A percentile compares a stretch with the other conserved stretches of the same genome.
These are phyloP conservation scores for Gnathonemus echidnorhynchus DNA, from an alignment of 2,113 vertebrate genomes.

Conservation along the genomic window DNA sequence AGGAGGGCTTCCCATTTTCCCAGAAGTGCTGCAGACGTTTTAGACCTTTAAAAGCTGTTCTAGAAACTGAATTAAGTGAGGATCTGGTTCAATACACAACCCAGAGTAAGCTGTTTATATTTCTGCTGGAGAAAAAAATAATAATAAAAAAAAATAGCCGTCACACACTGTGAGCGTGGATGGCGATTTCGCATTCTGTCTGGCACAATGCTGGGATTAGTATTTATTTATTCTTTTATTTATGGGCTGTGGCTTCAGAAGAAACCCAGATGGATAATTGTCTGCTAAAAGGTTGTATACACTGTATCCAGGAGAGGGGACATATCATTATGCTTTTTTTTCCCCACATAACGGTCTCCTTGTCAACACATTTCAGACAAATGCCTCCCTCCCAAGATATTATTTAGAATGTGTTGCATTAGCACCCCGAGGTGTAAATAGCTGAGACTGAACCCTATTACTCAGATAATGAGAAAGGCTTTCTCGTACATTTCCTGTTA, in stretches of 20 bases:
- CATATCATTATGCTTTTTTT: constrained; percentile 1
- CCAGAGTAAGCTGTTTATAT: constrained; percentile 1
- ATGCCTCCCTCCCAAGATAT: constrained; percentile 38
- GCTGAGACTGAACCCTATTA: constrained; percentile 47
- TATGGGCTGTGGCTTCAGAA: neutral
- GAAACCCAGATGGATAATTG: constrained; percentile 3
- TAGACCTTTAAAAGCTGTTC: constrained; percentile 1
- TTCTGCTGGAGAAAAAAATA: neutral
- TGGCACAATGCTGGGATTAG: neutral
- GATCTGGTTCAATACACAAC: neutral
- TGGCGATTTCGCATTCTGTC: neutral
- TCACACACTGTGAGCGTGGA: neutral
- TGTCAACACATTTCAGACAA: constrained; percentile 40
- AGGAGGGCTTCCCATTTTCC: neutral
- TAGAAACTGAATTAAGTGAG: constrained; percentile 5
- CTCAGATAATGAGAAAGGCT: constrained; percentile 40
- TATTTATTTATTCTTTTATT: constrained; percentile 7
- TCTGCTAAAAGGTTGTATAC: constrained; percentile 13
- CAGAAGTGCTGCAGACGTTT: neutral
- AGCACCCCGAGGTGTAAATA: constrained; percentile 55
- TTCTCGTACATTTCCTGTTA: neutral
- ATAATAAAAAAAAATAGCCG: neutral
- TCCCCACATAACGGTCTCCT: neutral
- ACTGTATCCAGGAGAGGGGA: neutral
- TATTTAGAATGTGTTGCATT: constrained; percentile 56